phyloP scores from a whole-genome alignment of 2,113 vertebrate species.

The Acanthochromis polyacanthus region DNA sequence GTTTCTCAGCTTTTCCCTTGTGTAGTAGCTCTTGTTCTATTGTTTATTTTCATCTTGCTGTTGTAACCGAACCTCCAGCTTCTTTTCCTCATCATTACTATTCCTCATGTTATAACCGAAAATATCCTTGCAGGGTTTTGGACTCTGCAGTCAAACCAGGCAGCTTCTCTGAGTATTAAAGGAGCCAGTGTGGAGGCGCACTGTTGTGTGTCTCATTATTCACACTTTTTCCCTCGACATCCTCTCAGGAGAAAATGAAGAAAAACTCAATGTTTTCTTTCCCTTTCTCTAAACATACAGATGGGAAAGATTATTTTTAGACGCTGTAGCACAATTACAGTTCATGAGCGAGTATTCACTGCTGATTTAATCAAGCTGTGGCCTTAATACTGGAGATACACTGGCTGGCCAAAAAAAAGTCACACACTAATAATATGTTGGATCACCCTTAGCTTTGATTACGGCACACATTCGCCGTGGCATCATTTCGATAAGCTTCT shows the following conservation, averaged over 20 bases:
- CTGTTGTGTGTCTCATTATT: conserved; percentile 40
- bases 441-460: too few species aligned
- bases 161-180: neutral
- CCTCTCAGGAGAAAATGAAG: conserved; percentile 1
- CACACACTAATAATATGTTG: too few species aligned
- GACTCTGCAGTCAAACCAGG: conserved; percentile 21
- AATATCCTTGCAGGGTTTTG: conserved; percentile 35
- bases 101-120: conserved; percentile 15
- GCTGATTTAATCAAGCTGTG: too few species aligned
- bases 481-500: too few species aligned
- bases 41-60: neutral
- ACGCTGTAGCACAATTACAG: neutral
- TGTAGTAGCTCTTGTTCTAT: neutral
- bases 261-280: neutral
- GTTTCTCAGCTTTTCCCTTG: neutral
- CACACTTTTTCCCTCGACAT: conserved; percentile 1
- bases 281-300: neutral
- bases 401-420: too few species aligned
- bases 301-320: conserved; percentile 2
- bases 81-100: conserved; percentile 21
- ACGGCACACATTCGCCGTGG: too few species aligned
- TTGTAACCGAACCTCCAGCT: neutral
- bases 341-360: neutral
- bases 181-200: conserved; percentile 22
- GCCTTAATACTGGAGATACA: too few species aligned